These are phyloP conservation scores for Meda fulgida DNA, from an alignment of 2,797 vertebrate genomes.

Conservation along the genomic window DNA sequence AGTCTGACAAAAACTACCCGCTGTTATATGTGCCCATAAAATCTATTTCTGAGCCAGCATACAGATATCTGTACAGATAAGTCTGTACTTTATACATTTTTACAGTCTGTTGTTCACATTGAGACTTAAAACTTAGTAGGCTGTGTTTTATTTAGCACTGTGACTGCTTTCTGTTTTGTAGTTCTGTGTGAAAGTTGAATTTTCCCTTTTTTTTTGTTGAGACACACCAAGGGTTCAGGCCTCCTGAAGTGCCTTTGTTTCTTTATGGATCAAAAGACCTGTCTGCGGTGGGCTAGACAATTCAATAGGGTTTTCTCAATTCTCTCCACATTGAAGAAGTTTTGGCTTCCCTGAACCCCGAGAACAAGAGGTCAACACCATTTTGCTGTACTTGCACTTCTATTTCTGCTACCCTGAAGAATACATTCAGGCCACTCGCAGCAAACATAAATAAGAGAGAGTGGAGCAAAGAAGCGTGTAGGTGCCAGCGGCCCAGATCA, in stretches of 20 bases:
- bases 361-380: slow-evolving; percentile 50
- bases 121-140: slow-evolving; percentile 13
- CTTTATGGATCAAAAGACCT: slow-evolving; percentile 57
- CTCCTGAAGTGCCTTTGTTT: slow-evolving; percentile 52
- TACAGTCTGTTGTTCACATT: not conserved
- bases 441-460: slow-evolving; percentile 56
- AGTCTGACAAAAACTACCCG: not conserved
- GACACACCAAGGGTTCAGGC: slow-evolving; percentile 40
- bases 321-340: slow-evolving; percentile 47
- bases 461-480: slow-evolving; percentile 17
- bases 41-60: not conserved
- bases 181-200: slow-evolving; percentile 37
- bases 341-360: slow-evolving; percentile 28
- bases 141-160: slow-evolving; percentile 26
- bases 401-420: slow-evolving; percentile 46
- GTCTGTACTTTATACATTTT: not conserved
- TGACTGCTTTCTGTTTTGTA: slow-evolving; percentile 28
- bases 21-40: not conserved
- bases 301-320: slow-evolving; percentile 46
- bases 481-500: slow-evolving; percentile 59
- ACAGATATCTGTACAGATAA: too few species aligned
- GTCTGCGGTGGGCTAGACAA: slow-evolving; percentile 30
- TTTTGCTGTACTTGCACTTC: slow-evolving; percentile 48
- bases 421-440: slow-evolving; percentile 33
- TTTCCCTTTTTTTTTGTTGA: slow-evolving; percentile 26